Evolutionary conservation across 2,888 invertebrate genomes (phyloP).

Genomic region (Adineta ricciae): DNA sequence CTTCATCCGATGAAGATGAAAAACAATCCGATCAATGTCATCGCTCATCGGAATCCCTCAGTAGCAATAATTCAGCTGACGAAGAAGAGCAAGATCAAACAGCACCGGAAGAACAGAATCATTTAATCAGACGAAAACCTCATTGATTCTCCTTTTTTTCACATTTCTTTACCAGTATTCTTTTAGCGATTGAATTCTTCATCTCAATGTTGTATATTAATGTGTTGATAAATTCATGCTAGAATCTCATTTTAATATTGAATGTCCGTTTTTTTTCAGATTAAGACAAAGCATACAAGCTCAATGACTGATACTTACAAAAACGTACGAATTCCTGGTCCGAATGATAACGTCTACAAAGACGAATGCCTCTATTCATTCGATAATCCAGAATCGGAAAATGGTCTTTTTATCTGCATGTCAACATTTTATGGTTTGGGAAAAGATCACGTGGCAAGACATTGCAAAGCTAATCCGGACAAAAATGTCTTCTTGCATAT

Average conservation of each 20-base stretch:
- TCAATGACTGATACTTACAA: slow-evolving; percentile 18
- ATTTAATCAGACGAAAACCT: neutral
- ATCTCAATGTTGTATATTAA: neutral
- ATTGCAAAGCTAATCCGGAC: slow-evolving; percentile 65
- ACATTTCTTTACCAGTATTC: neutral
- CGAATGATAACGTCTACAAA: slow-evolving; percentile 70
- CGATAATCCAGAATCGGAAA: slow-evolving; percentile 79
- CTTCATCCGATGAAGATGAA: neutral
- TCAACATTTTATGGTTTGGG: slow-evolving; percentile 75
- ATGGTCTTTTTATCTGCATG: slow-evolving; percentile 77
- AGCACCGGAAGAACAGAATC: neutral
- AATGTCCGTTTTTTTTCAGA: neutral
- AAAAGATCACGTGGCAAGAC: slow-evolving; percentile 66
- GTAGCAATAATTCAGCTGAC: neutral
- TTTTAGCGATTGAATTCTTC: neutral
- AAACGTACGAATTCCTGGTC: slow-evolving; percentile 16
- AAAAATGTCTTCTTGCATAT: slow-evolving; percentile 75
- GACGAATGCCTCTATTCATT: slow-evolving; percentile 96
- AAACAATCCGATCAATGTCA: neutral
- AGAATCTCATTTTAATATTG: neutral
- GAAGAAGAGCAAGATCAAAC: neutral
- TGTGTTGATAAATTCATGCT: neutral
- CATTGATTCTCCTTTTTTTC: neutral
- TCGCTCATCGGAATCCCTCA: neutral
- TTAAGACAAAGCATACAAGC: neutral